Conservation (phyloP, 2,113 vertebrate species). For the Lycaon pictus region DNA sequence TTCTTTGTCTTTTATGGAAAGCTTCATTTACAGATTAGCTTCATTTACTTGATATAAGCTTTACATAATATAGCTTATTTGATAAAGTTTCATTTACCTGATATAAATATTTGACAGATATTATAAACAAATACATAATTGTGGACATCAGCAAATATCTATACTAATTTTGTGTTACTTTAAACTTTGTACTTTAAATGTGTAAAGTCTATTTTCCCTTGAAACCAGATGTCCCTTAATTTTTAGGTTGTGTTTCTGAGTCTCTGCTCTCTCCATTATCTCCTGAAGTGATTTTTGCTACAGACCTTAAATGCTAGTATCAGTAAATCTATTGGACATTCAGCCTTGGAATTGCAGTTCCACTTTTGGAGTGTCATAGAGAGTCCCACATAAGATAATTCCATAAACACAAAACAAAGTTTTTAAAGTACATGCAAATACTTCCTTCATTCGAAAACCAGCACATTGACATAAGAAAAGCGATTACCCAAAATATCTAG, state of each 20-base stretch:
- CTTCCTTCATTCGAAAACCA: background rate
- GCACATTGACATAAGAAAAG: background rate
- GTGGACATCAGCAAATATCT: background rate
- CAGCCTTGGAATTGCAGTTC: background rate
- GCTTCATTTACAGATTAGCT: background rate
- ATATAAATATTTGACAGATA: background rate
- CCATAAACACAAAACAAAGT: background rate
- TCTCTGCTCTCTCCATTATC: background rate
- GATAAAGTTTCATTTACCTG: background rate
- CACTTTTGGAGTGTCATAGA: background rate
- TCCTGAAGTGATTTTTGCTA: background rate
- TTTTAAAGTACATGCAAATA: background rate
- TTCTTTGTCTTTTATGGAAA: background rate
- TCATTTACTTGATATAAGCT: too few species aligned
- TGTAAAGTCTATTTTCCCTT: background rate
- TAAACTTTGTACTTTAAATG: background rate
- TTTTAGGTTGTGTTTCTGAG: background rate
- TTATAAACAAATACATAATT: background rate
- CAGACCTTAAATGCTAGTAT: background rate
- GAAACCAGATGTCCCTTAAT: background rate
- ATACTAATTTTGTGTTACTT: background rate
- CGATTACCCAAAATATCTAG: background rate
- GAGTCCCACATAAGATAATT: background rate
- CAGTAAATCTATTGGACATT: background rate
- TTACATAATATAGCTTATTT: too few species aligned